phyloP scores from a whole-genome alignment of 2,797 vertebrate species.

The Eutrigla gurnardus region DNA sequence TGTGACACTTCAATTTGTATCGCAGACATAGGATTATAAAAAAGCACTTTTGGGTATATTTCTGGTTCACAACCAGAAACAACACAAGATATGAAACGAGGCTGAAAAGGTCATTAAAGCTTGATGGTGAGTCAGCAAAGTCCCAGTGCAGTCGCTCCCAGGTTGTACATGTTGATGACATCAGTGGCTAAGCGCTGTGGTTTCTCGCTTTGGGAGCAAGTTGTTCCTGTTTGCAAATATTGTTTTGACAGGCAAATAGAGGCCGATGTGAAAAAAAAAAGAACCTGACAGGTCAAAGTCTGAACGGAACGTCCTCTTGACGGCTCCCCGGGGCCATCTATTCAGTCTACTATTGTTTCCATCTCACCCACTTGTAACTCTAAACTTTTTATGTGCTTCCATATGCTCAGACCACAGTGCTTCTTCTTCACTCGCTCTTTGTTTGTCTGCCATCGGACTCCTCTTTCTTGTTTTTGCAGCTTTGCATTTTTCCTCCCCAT shows the following conservation, averaged over 20 bases:
- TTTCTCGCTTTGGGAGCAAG: slow-evolving; percentile 21
- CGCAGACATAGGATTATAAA: slow-evolving; percentile 6
- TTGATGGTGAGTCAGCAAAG: slow-evolving; percentile 15
- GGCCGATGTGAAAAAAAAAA: not conserved
- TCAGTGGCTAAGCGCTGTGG: not conserved
- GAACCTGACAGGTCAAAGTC: not conserved
- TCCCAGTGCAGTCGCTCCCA: slow-evolving; percentile 6
- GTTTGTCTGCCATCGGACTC: slow-evolving; percentile 36
- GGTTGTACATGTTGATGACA: slow-evolving; percentile 21
- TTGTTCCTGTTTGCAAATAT: slow-evolving; percentile 45
- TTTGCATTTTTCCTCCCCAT: slow-evolving; percentile 24
- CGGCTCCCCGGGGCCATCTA: slow-evolving; percentile 1
- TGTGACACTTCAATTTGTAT: slow-evolving; percentile 6
- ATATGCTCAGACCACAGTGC: slow-evolving; percentile 21
- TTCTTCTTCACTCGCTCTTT: slow-evolving; percentile 39
- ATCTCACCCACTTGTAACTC: slow-evolving; percentile 39
- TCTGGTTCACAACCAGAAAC: slow-evolving; percentile 10
- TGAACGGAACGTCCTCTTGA: slow-evolving; percentile 15
- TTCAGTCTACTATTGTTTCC: slow-evolving; percentile 42
- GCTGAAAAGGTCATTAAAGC: slow-evolving; percentile 2
- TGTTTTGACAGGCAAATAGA: slow-evolving; percentile 49
- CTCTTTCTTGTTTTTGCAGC: slow-evolving; percentile 54
- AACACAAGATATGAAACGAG: slow-evolving; percentile 3
- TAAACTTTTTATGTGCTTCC: slow-evolving; percentile 25
- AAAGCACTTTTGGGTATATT: no score